These are phyloP conservation scores for Sycophila sp. DNA, from an alignment of 1,140 invertebrate genomes.

Conservation along the genomic window DNA sequence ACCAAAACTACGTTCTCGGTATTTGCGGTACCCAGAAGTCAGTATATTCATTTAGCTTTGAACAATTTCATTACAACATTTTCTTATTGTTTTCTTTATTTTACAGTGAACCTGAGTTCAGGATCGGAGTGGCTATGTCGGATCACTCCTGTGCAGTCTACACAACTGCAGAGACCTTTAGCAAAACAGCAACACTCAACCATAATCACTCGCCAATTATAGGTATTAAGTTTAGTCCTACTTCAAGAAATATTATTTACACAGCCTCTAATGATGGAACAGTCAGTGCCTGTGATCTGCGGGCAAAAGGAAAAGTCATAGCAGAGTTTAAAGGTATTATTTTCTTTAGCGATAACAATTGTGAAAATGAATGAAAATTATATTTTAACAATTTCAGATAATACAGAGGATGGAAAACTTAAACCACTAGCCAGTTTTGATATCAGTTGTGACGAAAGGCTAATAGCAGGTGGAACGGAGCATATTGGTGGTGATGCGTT, in stretches of 20 bases:
- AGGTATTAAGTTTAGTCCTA: constrained; percentile 71
- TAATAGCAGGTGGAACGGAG: constrained; percentile 83
- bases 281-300: constrained; percentile 74
- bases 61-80: neutral
- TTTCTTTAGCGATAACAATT: neutral
- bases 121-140: constrained; percentile 56
- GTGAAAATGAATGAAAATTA: constrained; percentile 35
- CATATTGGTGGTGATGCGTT: constrained; percentile 76
- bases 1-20: constrained; percentile 53
- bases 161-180: constrained; percentile 56
- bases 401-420: constrained; percentile 58
- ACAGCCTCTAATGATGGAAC: constrained; percentile 70
- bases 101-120: constrained; percentile 56
- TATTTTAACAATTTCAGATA: too few species aligned
- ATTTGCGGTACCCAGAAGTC: constrained; percentile 55
- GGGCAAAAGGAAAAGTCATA: constrained; percentile 67
- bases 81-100: constrained; percentile 15
- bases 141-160: constrained; percentile 61
- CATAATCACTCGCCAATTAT: constrained; percentile 66
- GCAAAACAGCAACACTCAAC: constrained; percentile 53
- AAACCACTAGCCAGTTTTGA: constrained; percentile 80
- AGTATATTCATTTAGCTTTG: neutral
- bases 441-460: constrained; percentile 75
- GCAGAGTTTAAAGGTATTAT: constrained; percentile 70
- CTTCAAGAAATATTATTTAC: constrained; percentile 72